Base-by-base conservation (phyloP, 2,797 vertebrate genomes). In the Otus scops region DNA sequence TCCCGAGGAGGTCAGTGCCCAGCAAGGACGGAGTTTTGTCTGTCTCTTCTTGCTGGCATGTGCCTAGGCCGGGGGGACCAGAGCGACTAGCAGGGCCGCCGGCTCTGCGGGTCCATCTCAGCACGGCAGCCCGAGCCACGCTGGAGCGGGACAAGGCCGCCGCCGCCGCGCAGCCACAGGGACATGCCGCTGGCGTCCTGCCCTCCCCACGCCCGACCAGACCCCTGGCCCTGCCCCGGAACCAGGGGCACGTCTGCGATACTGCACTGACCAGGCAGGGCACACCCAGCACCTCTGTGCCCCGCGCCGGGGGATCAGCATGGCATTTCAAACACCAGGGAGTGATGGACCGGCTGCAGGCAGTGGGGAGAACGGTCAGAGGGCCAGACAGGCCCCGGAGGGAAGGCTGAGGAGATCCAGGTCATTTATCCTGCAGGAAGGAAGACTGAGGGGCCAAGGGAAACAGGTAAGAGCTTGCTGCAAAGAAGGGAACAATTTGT, bases 281-380 rank as follows among this genome's bases (percentile, higher is more conserved):
- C 11, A 3, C 57, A 4, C 10, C 3, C 22, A 21, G 28, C 6
- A 2, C 7, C 6, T 20, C 27, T 39, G 38, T 13, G 41, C 51
- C 18, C 36, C 13, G 4, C 38, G 22, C 36, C 1, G 3, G 0
- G 0, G 57, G 48, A 60, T 4, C 3, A 6, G 1, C 39, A 12
- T 7, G 13, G 6, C 47, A 17, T 3, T 32, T 53, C 17, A 36
- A 87, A n/a, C 24, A 60, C 18, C 18, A 19, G 36, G 21, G 21
- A 75, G 71, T 5, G 4, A 34, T 8, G 4, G 7, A 6, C 19
- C 77, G 22, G 27, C 63, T 32, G 65, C 56, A 59, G 79, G 50
- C 59, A 30, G 61, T 4, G 6, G 24, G 54, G 43, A 74, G 45
- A 71, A 53, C 0, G 7, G 39, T 11, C 91, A 78, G 47, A 76